Percentiles rank a stretch among this genome's conserved stretches.
phyloP scores from a whole-genome alignment of 2,888 invertebrate genomes.

The Drosophila phalerata region DNA sequence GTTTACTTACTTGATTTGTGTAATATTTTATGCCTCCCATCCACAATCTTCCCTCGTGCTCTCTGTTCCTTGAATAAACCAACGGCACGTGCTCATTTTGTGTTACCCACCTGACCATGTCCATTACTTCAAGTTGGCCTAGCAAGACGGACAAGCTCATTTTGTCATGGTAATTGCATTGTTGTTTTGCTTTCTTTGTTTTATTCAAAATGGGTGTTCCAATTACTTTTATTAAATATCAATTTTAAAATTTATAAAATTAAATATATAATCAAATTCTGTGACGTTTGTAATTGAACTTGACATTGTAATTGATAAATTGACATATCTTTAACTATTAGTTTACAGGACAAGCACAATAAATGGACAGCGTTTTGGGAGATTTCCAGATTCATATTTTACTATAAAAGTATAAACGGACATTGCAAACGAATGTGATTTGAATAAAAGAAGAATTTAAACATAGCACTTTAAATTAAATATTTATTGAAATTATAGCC shows the following conservation, averaged over 20 bases:
- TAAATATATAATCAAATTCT: not conserved
- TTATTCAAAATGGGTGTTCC: constrained; percentile 3
- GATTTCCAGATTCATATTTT: not conserved
- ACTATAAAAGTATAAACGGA: not conserved
- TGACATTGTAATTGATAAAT: not conserved
- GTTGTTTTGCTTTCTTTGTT: constrained; percentile 20
- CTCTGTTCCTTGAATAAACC: constrained; percentile 13
- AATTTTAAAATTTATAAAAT: not conserved
- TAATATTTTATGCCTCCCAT: constrained; percentile 41
- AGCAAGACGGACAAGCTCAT: constrained; percentile 29
- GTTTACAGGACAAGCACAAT: no score
- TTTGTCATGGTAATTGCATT: constrained; percentile 32
- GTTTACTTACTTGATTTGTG: constrained; percentile 59
- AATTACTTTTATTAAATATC: constrained; percentile 12
- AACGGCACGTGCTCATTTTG: constrained; percentile 40
- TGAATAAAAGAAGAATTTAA: not conserved
- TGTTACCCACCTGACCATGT: constrained; percentile 12
- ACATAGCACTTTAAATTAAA: not conserved
- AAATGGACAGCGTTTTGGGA: not conserved
- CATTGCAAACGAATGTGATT: not conserved
- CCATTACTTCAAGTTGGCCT: constrained; percentile 6
- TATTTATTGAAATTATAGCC: not conserved
- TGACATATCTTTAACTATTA: not conserved
- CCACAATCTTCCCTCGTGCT: not conserved
- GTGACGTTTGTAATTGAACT: not conserved